Conservation (phyloP, 2,888 invertebrate species). For the Cheilosia pagana region DNA sequence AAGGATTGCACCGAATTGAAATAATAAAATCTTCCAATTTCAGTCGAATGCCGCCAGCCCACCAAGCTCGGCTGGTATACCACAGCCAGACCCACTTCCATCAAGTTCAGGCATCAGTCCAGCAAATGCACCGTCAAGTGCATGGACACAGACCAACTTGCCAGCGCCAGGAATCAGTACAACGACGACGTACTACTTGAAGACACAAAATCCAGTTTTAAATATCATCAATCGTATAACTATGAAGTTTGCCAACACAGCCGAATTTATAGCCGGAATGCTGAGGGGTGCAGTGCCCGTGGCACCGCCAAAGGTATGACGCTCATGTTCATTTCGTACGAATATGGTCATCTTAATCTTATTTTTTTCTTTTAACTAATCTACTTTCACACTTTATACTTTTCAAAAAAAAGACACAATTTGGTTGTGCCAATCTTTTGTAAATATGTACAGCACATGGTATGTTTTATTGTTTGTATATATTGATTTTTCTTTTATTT, state of each 20-base stretch:
- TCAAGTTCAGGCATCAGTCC: constrained; percentile 28
- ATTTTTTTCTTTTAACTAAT: neutral
- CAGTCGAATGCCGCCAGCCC: constrained; percentile 14
- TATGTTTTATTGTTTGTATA: constrained; percentile 3
- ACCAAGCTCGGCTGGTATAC: constrained; percentile 16
- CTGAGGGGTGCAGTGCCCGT: constrained; percentile 69
- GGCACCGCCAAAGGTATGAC: constrained; percentile 57
- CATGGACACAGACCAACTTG: constrained; percentile 47
- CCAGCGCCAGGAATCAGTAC: constrained; percentile 45
- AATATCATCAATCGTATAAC: constrained; percentile 76
- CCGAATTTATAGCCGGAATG: constrained; percentile 77
- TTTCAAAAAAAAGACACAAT: constrained; percentile 2
- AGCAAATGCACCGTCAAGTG: constrained; percentile 19
- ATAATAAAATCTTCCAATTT: no score
- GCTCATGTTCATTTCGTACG: neutral
- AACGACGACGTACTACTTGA: constrained; percentile 61
- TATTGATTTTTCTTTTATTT: neutral
- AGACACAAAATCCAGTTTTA: constrained; percentile 76
- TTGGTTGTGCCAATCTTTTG: constrained; percentile 13
- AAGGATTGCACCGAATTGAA: neutral
- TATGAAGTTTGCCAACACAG: constrained; percentile 76
- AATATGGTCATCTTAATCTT: neutral
- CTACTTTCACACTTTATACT: neutral
- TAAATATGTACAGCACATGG: neutral
- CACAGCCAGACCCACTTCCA: constrained; percentile 26